Percentiles rank a stretch among this genome's conserved stretches.
Evolutionary conservation across 2,797 vertebrate species (phyloP).

Genomic region (Pelodytes ibericus): DNA sequence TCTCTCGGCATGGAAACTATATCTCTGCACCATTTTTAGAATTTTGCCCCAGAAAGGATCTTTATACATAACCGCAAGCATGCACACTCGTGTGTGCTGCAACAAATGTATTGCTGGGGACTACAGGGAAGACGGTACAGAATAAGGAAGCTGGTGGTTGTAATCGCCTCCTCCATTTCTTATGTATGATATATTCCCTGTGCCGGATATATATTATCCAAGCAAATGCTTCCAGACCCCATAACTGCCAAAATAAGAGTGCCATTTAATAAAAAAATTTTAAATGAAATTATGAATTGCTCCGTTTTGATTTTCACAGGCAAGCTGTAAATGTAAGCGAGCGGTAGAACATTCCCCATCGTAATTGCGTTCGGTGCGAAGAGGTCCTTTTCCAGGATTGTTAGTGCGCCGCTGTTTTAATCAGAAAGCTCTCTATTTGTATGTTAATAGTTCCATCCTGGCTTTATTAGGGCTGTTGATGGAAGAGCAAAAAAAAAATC

Average conservation of each 20-base stretch:
- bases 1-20: too few relatives aligned
- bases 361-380: conserved; percentile 66
- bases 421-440: conserved; percentile 75
- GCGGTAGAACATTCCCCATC: conserved; percentile 58
- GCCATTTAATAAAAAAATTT: conserved; percentile 42
- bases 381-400: conserved; percentile 64
- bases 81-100: too few relatives aligned
- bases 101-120: too few relatives aligned
- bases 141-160: too few relatives aligned
- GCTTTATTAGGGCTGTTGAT: conserved; percentile 72
- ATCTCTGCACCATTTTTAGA: too few relatives aligned
- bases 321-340: conserved; percentile 61
- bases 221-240: conserved; percentile 39
- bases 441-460: conserved; percentile 75
- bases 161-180: background rate
- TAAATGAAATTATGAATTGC: conserved; percentile 58
- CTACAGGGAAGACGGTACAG: too few relatives aligned
- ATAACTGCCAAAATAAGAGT: conserved; percentile 40
- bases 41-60: too few relatives aligned
- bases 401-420: conserved; percentile 70
- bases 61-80: too few relatives aligned
- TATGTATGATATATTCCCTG: conserved; percentile 4
- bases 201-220: conserved; percentile 22
- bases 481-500: conserved; percentile 72
- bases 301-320: conserved; percentile 65